Conservation (phyloP, 2,888 invertebrate species). For the Plagodis dolabraria region DNA sequence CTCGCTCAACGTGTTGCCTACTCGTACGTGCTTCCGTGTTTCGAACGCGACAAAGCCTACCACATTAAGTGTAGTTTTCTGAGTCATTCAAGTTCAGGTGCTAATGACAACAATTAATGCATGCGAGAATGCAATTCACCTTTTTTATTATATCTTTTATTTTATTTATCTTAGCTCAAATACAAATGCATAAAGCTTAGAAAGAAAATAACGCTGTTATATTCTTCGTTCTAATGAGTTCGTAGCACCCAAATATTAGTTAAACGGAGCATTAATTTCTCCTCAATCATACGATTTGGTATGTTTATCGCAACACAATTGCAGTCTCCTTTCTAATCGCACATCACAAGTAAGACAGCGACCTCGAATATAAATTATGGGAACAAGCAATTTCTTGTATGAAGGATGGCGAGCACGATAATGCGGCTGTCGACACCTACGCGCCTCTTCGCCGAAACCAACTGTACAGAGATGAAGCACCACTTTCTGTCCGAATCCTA, state of each 20-base stretch:
- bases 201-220: neutral
- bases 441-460: slow-evolving; percentile 75
- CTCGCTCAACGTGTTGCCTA: slow-evolving; percentile 45
- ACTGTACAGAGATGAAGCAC: slow-evolving; percentile 67
- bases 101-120: slow-evolving; percentile 25
- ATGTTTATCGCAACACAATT: slow-evolving; percentile 71
- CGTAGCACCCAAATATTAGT: slow-evolving; percentile 16
- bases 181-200: neutral
- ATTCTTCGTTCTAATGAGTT: slow-evolving; percentile 15
- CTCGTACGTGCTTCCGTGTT: slow-evolving; percentile 53
- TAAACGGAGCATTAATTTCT: slow-evolving; percentile 43
- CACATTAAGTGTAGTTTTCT: slow-evolving; percentile 25
- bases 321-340: slow-evolving; percentile 80
- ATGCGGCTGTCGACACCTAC: slow-evolving; percentile 74
- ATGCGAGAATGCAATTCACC: slow-evolving; percentile 14
- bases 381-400: slow-evolving; percentile 78
- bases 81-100: slow-evolving; percentile 28
- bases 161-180: too few species aligned
- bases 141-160: too few species aligned
- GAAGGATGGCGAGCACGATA: slow-evolving; percentile 72
- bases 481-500: slow-evolving; percentile 75
- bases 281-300: slow-evolving; percentile 51
- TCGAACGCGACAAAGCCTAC: slow-evolving; percentile 41
- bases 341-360: slow-evolving; percentile 75
- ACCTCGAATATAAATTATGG: slow-evolving; percentile 82